Evolutionary conservation across 2,888 invertebrate species (phyloP), one percentile per base, ranked within the genome.

Genomic region (Arctia plantaginis): DNA sequence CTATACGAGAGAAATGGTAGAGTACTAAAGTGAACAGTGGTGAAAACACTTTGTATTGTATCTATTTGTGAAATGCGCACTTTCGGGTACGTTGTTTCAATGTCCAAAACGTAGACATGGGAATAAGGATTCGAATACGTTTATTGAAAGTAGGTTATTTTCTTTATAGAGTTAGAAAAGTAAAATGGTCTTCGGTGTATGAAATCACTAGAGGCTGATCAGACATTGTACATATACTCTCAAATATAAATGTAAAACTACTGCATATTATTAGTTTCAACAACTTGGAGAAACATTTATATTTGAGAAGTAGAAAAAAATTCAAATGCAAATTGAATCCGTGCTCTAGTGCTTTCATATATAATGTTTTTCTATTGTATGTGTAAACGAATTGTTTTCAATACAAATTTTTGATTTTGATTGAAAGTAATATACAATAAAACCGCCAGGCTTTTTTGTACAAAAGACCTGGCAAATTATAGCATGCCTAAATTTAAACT

Each of bases 11-110:
- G 71, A 82, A 86, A 82, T 84, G 39, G 85, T 87, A 85, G 69
- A 66, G 55, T 62, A 33, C 55, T 41, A 10, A 65, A 66, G 73
- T 76, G 75, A 71, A 78, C 66, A 72, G 72, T 81, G 79, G 77
- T 73, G 71, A 79, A 84, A 86, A 85, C 83, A 85, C 85, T 88
- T 84, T 86, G 82, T 79, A 79, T 83, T 84, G 85, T 86, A 85
- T 85, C 78, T 80, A 81, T 85, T 86, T 80, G 80, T 81, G 80
- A 82, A 86, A 87, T 85, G 82, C 78, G 69, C 79, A 80, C 80
- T 80, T 69, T 81, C 77, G 77, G 80, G 76, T 84, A 84, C 81
- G 79, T 77, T 83, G 78, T 86, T 87, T 86, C 83, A 83, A 86
- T 84, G 83, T 82, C 79, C 77, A 76, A 76, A 59, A 64, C 69